Percentiles rank a stretch among this genome's conserved stretches.
Evolutionary conservation across 1,140 invertebrate genomes (phyloP).

Genomic region (Lepidurus couesii): DNA sequence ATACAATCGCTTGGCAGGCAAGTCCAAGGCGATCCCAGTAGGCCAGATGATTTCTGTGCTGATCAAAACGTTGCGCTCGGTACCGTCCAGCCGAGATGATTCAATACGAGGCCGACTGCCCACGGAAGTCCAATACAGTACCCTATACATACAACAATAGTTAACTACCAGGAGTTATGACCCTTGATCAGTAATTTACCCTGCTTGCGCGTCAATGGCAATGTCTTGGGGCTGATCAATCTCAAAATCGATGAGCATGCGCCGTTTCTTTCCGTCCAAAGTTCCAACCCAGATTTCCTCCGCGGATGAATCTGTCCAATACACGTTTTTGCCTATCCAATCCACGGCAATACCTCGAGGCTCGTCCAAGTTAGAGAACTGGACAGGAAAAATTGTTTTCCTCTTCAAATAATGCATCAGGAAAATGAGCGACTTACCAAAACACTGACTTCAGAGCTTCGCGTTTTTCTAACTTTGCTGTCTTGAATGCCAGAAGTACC

Average conservation of each 20-base stretch:
- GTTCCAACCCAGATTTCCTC: conserved; percentile 56
- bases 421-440: conserved; percentile 32
- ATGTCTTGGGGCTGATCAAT: conserved; percentile 59
- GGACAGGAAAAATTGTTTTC: conserved; percentile 29
- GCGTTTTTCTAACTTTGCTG: background rate
- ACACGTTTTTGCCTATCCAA: conserved; percentile 64
- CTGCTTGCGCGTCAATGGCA: conserved; percentile 59
- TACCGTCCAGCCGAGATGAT: conserved; percentile 60
- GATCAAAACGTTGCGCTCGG: conserved; percentile 51
- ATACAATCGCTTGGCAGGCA: conserved; percentile 60
- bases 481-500: background rate
- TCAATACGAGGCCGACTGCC: conserved; percentile 53
- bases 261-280: conserved; percentile 53
- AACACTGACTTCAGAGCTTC: conserved; percentile 19
- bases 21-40: conserved; percentile 62
- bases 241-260: conserved; percentile 54
- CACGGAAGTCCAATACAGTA: conserved; percentile 48
- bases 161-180: conserved; percentile 6
- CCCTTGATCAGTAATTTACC: conserved; percentile 45
- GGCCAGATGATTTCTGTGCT: conserved; percentile 57
- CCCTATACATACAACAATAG: conserved; percentile 36
- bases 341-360: conserved; percentile 72
- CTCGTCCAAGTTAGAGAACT: conserved; percentile 48
- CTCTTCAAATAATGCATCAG: background rate
- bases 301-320: conserved; percentile 62